A percentile compares a stretch with the other conserved stretches of the same genome.
These are phyloP conservation scores for Patella caerulea DNA, from an alignment of 2,888 invertebrate species.

Conservation along the genomic window DNA sequence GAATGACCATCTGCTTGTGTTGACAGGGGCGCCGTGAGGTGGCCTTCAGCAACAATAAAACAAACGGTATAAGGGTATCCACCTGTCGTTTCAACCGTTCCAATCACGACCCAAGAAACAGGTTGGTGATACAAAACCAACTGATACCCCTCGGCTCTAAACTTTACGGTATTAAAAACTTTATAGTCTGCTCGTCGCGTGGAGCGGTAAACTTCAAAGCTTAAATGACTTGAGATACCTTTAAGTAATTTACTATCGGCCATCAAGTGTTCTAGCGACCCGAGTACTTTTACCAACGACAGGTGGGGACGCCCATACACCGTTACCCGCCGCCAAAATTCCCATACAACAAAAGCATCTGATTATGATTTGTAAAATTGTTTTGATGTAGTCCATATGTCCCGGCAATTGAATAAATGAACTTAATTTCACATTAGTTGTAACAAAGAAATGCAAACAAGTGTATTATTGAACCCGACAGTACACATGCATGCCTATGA, in stretches of 20 bases:
- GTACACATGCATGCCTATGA: too few species aligned
- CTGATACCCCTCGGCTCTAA: not conserved
- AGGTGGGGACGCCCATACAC: constrained; percentile 2
- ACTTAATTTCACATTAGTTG: too few species aligned
- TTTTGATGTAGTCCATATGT: too few species aligned
- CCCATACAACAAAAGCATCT: not conserved
- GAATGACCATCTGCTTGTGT: constrained; percentile 8
- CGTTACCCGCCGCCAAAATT: constrained; percentile 3
- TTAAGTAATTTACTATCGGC: constrained; percentile 6
- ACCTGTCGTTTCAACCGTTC: constrained; percentile 2
- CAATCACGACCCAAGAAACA: not conserved
- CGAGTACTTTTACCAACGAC: not conserved
- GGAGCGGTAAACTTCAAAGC: constrained; percentile 8
- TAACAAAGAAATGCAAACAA: too few species aligned
- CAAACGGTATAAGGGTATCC: constrained; percentile 2
- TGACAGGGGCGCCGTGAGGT: constrained; percentile 10
- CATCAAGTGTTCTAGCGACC: not conserved
- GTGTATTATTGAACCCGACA: too few species aligned
- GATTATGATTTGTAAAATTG: too few species aligned
- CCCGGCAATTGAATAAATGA: too few species aligned
- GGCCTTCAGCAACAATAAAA: not conserved
- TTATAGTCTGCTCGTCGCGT: constrained; percentile 1
- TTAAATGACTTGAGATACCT: constrained; percentile 1
- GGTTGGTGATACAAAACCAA: not conserved
- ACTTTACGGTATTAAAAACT: constrained; percentile 4